A percentile compares a stretch with the other conserved stretches of the same genome.
phyloP scores from a whole-genome alignment of 2,797 vertebrate genomes.

The Onychomys leucogaster region DNA sequence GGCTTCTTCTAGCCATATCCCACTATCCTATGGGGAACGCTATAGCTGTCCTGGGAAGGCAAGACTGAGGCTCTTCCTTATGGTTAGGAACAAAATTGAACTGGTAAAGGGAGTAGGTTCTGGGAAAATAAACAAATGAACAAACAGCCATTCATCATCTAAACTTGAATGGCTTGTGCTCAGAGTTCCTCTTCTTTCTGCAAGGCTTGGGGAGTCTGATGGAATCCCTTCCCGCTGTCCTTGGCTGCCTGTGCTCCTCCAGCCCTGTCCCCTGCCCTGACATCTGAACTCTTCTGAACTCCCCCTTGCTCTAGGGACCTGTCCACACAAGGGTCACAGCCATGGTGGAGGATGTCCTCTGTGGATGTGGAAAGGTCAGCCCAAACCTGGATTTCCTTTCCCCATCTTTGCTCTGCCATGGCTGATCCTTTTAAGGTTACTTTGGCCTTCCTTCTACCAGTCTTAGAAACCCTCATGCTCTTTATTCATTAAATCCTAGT shows the following conservation, averaged over 20 bases:
- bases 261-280: accelerated
- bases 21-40: neutral
- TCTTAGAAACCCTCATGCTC: no score
- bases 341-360: accelerated
- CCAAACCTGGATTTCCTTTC: neutral
- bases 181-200: neutral
- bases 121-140: neutral
- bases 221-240: accelerated
- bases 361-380: no score
- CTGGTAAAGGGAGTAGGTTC: neutral
- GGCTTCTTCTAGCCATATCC: neutral
- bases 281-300: neutral
- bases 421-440: accelerated
- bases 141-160: neutral
- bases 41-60: neutral
- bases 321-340: neutral
- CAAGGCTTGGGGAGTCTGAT: neutral
- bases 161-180: neutral
- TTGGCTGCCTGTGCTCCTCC: accelerated
- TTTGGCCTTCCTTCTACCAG: neutral
- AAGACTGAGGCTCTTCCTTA: no score
- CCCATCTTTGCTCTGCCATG: neutral
- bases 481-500: neutral
- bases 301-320: no score
- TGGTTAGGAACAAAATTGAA: neutral